phyloP scores from a whole-genome alignment of 2,113 vertebrate species.

The Dasypus novemcinctus region DNA sequence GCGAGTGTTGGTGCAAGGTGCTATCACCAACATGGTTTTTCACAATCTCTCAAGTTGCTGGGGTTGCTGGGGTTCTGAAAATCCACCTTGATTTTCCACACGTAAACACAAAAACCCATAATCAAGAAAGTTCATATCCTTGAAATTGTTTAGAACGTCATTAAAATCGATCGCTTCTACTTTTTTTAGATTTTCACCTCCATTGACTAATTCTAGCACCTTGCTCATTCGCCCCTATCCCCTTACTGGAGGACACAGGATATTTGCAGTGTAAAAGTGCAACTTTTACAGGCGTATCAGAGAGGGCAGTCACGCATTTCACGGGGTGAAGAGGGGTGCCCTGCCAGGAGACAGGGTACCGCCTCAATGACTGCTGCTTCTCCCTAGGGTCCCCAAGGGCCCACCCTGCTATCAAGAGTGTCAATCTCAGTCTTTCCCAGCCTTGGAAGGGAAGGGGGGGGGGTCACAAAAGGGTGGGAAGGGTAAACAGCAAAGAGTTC shows the following conservation, averaged over 20 bases:
- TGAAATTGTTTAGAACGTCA: background rate
- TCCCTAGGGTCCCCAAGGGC: no score
- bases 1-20: background rate
- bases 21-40: background rate
- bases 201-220: background rate
- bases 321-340: background rate
- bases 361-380: background rate
- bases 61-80: background rate
- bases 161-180: background rate
- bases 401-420: accelerated
- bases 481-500: background rate
- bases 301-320: background rate
- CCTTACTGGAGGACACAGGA: background rate
- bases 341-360: background rate
- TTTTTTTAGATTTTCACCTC: background rate
- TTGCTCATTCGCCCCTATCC: background rate
- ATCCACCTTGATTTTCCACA: background rate
- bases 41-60: background rate
- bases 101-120: background rate
- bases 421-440: background rate
- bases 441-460: background rate
- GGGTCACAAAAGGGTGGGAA: background rate
- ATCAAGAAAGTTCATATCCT: background rate
- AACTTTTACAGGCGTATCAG: background rate
- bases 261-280: background rate